Conservation (phyloP, 1,140 invertebrate genomes). For the Bombus confusus region DNA sequence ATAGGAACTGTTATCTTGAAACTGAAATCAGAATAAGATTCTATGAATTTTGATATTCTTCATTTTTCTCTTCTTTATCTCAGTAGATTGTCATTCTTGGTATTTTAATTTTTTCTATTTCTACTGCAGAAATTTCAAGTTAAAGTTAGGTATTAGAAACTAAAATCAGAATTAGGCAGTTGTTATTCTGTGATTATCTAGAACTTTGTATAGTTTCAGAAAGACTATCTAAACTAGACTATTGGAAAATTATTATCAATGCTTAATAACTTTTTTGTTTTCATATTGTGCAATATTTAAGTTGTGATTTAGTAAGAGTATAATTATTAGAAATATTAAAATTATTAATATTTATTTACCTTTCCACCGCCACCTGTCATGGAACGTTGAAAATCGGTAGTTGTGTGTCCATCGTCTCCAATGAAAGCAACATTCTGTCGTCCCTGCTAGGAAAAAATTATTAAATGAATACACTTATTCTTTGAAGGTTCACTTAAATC, state of each 20-base stretch:
- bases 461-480: too few relatives aligned
- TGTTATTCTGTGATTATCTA: too few relatives aligned
- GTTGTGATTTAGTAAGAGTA: too few relatives aligned
- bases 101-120: not conserved
- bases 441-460: slow-evolving; percentile 62
- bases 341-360: slow-evolving; percentile 5
- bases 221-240: too few relatives aligned
- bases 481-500: not conserved
- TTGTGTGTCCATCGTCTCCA: slow-evolving; percentile 67
- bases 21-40: not conserved
- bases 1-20: slow-evolving; percentile 21
- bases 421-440: slow-evolving; percentile 72
- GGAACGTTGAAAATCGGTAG: slow-evolving; percentile 15
- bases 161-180: too few relatives aligned
- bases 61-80: not conserved
- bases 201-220: too few relatives aligned
- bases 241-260: too few relatives aligned
- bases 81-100: not conserved
- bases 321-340: too few relatives aligned
- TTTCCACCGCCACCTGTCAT: not conserved
- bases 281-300: too few relatives aligned
- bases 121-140: too few relatives aligned
- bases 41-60: not conserved
- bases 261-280: too few relatives aligned
- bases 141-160: too few relatives aligned